phyloP scores from a whole-genome alignment of 2,113 vertebrate species.

The Lepisosteus oculatus region DNA sequence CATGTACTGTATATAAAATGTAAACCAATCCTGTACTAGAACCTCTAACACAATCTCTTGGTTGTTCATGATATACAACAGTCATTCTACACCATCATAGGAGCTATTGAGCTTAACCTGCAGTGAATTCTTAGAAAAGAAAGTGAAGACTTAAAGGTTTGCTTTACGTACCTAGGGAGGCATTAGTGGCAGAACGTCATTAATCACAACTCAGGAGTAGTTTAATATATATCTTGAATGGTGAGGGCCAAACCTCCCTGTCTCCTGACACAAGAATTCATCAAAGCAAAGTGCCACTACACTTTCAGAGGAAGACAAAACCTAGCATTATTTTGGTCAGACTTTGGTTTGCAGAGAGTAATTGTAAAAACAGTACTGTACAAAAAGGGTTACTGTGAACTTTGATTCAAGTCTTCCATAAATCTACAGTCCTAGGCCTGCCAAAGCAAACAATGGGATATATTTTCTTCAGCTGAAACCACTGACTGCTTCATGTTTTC shows the following conservation, averaged over 20 bases:
- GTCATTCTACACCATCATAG: neutral
- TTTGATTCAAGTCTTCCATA: slow-evolving; percentile 12
- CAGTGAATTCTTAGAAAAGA: neutral
- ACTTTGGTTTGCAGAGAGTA: neutral
- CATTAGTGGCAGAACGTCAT: slow-evolving; percentile 1
- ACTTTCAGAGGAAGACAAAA: neutral
- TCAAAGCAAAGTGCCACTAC: neutral
- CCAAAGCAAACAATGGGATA: slow-evolving; percentile 25
- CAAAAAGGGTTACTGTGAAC: neutral
- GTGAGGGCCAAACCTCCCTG: neutral
- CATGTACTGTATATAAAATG: neutral
- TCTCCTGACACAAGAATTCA: neutral
- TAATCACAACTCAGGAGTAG: neutral
- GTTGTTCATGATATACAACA: neutral
- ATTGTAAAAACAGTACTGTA: neutral
- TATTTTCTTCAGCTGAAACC: neutral
- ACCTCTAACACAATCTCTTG: neutral
- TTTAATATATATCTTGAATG: neutral
- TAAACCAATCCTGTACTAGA: neutral
- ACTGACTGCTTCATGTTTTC: neutral
- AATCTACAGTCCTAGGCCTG: slow-evolving; percentile 12
- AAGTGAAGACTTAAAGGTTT: neutral
- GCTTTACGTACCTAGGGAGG: slow-evolving; percentile 20
- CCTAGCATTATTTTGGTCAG: neutral
- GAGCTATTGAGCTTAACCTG: neutral